Conservation (phyloP, 2,888 invertebrate species). For the Ochlodes sylvanus region DNA sequence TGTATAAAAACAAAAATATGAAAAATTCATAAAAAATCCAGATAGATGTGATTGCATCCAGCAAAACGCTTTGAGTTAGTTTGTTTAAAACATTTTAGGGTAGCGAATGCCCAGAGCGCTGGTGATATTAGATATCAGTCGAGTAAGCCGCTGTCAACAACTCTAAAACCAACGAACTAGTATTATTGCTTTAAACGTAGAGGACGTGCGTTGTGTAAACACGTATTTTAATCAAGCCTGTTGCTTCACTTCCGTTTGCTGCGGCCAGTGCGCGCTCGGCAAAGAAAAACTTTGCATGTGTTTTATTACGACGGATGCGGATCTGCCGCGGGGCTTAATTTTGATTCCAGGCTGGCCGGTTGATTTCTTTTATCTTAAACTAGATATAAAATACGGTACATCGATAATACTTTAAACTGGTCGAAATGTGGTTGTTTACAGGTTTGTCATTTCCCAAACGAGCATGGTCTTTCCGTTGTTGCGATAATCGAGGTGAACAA, state of each 20-base stretch:
- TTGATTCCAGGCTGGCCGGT: conserved; percentile 69
- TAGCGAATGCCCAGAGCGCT: conserved; percentile 18
- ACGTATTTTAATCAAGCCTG: conserved; percentile 85
- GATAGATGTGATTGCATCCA: background rate
- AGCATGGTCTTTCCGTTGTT: conserved; percentile 38
- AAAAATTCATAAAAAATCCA: conserved; percentile 3
- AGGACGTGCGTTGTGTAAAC: conserved; percentile 81
- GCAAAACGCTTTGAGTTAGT: conserved; percentile 24
- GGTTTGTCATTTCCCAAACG: conserved; percentile 38
- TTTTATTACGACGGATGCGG: conserved; percentile 83
- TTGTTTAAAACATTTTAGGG: conserved; percentile 32
- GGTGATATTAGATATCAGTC: conserved; percentile 37
- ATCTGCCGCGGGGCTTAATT: conserved; percentile 77
- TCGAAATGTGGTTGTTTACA: conserved; percentile 34
- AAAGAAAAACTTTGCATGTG: conserved; percentile 85
- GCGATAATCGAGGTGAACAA: conserved; percentile 41
- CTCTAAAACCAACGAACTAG: conserved; percentile 43
- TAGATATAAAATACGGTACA: conserved; percentile 53
- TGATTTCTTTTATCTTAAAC: conserved; percentile 74
- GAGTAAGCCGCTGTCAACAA: conserved; percentile 36
- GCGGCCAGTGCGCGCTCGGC: conserved; percentile 74
- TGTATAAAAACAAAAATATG: too few relatives aligned
- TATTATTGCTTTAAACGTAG: conserved; percentile 71
- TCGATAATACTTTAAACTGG: conserved; percentile 22
- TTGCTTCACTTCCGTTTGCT: conserved; percentile 80